Evolutionary conservation across 2,888 invertebrate genomes (phyloP), one percentile per base, ranked within the genome.

Genomic region (Parnassius smintheus): DNA sequence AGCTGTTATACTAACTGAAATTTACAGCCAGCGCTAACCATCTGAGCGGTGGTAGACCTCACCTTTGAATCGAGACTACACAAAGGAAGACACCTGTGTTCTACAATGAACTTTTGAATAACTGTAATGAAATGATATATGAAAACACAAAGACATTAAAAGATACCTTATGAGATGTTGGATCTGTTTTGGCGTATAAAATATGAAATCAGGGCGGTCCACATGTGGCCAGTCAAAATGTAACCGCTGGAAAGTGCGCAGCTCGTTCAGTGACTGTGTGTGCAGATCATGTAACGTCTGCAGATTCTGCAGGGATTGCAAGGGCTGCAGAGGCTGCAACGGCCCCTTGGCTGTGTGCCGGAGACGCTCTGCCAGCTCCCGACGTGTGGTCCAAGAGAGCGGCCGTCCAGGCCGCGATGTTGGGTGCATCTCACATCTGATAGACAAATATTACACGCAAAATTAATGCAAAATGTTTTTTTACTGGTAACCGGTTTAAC

Each of bases 171-270:
- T 71, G 7, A 75, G 54, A 9, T 72, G 70, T 50, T 72, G 66
- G 8, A 72, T 66, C 59, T 73, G 70, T 11, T 70, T 69, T 10
- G 74, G 74, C 60, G 72, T 67, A 64, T 73, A 74, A 7, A 73
- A 53, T 11, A 73, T 60, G 12, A 72, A 64, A 56, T 72, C 70
- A 1, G 71, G 74, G 56, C 69, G 64, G 41, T 65, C 66, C 49
- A 68, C 68, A 42, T 70, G 66, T 57, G 69, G 61, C 72, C 71
- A 72, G 56, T 68, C 72, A 2, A 68, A 52, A 0, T 70, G 69
- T 42, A 55, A 22, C 25, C 59, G 49, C 48, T 56, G 61, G 45
- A 62, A 64, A 55, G 56, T 59, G 60, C 64, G 71, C 61, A 69
- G 65, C 18, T 72, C 70, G 53, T 59, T 68, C 60, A 71, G 58